phyloP scores from a whole-genome alignment of 1,140 invertebrate species.

The Macrobrachium nipponense region DNA sequence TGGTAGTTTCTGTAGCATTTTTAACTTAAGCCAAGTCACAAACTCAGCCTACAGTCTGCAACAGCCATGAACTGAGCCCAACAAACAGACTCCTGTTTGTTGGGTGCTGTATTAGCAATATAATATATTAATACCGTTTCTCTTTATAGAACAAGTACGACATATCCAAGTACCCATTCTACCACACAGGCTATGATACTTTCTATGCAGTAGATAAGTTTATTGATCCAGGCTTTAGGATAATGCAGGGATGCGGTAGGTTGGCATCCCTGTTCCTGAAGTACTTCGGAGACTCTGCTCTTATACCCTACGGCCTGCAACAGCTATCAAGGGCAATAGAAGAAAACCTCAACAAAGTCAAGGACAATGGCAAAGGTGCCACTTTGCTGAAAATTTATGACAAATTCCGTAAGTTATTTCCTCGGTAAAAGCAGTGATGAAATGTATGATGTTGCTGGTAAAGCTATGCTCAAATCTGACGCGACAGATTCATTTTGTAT shows the following conservation, averaged over 20 bases:
- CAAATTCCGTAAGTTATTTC: slow-evolving; percentile 37
- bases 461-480: too few species aligned
- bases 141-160: slow-evolving; percentile 33
- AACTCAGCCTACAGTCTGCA: too few species aligned
- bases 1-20: too few species aligned
- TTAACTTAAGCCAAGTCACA: too few species aligned
- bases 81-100: too few species aligned
- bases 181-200: slow-evolving; percentile 64
- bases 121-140: too few species aligned
- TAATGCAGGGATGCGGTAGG: slow-evolving; percentile 63
- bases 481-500: too few species aligned
- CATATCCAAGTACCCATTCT: slow-evolving; percentile 55
- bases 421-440: too few species aligned
- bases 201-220: slow-evolving; percentile 53
- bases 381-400: slow-evolving; percentile 25
- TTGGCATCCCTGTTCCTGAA: slow-evolving; percentile 39
- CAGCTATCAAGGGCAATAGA: slow-evolving; percentile 10
- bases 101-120: too few species aligned
- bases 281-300: slow-evolving; percentile 33
- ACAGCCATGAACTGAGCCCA: not conserved
- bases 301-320: slow-evolving; percentile 46
- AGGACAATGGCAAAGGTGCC: not conserved
- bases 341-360: not conserved
- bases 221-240: slow-evolving; percentile 58
- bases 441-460: not conserved